Evolutionary conservation across 2,888 invertebrate species (phyloP), one percentile per base, ranked within the genome.

Genomic region (Pyrochroa serraticornis): DNA sequence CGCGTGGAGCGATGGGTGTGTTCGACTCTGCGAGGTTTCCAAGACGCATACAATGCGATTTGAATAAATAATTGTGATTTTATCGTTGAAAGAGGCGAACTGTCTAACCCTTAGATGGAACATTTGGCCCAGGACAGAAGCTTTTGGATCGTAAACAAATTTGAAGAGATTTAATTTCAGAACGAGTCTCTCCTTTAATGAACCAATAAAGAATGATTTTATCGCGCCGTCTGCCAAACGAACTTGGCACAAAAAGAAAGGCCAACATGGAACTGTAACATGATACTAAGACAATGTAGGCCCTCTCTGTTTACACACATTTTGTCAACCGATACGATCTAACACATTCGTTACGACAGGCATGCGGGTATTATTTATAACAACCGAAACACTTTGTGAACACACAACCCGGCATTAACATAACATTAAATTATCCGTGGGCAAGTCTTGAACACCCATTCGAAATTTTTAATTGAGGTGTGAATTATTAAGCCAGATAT

Each of bases 281-380:
- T 7, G 10, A 38, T 38, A 58, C 48, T 46, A 41, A 58, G 57
- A 58, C 57, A 58, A 58, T 58, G 51, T 52, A 34, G 57, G 13
- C 33, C 52, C 22, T 43, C 35, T 43, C 35, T 43, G 42, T 43
- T 43, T 51, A 52, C 51, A 58, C 57, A 52, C 51, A 58, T 58
- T 58, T 58, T 58, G 57, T 58, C 57, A 51, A 44, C 13, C 13
- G 46, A 52, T 58, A 58, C 44, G 13, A 58, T 58, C 51, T 51
- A 51, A 51, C 39, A 44, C 57, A 57, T 57, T 51, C 44, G 35
- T 58, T 58, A 44, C 31, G 7, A 39, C 12, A 13, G 22, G 22
- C 39, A 13, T 39, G 39, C 39, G 13, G 13, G 39, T 13, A 39
- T 22, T 39, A 22, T 39, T 39, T 13, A 39, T 39, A 13, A n/a